Evolutionary conservation across 2,797 vertebrate species (phyloP).

Genomic region (Crypturellus tataupa): DNA sequence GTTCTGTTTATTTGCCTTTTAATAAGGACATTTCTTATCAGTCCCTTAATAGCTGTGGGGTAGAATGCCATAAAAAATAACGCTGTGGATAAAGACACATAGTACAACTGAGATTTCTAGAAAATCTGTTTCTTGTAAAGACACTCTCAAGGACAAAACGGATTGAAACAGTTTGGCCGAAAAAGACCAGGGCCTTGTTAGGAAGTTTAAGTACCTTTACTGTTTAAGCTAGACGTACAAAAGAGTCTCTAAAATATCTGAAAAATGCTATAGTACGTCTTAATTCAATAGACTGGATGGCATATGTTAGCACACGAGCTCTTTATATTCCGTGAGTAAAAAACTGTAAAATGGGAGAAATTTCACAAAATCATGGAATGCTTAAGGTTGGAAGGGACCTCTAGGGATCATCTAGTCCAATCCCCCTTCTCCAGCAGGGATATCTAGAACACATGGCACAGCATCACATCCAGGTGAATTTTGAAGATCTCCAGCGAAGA

Average conservation of each 20-base stretch:
- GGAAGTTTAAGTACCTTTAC: background rate
- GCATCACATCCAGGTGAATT: too few relatives aligned
- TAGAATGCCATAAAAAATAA: background rate
- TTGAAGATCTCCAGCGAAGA: too few relatives aligned
- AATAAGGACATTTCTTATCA: background rate
- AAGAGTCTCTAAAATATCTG: background rate
- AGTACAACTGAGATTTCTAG: background rate
- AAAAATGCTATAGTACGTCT: background rate
- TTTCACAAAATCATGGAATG: background rate
- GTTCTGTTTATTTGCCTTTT: background rate
- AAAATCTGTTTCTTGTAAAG: background rate
- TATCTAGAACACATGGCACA: too few relatives aligned
- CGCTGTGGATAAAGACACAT: background rate
- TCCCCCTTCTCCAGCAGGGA: too few relatives aligned
- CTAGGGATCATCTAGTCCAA: too few relatives aligned
- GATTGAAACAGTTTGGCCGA: background rate
- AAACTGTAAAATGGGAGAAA: accelerated
- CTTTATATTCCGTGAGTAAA: background rate
- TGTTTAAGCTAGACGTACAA: background rate
- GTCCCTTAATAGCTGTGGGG: background rate
- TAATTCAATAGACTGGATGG: background rate
- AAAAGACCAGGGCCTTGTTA: background rate
- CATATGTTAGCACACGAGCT: background rate
- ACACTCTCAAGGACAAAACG: background rate
- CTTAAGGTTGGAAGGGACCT: too few relatives aligned